These are phyloP conservation scores for Palloptera scutellata DNA, from an alignment of 2,888 invertebrate genomes.

Conservation along the genomic window DNA sequence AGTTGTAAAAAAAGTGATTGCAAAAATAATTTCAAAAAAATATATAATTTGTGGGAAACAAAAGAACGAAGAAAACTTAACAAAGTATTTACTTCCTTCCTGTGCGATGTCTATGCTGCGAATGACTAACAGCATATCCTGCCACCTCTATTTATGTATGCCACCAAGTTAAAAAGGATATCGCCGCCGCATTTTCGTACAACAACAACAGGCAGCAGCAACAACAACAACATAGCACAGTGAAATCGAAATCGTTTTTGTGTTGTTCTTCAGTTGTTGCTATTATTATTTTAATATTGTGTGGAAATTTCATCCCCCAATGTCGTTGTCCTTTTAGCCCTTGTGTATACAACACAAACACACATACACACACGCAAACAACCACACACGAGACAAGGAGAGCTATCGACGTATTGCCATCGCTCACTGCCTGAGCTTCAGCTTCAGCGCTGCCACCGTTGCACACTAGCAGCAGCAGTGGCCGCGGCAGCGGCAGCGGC, in stretches of 20 bases:
- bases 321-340: conserved; percentile 60
- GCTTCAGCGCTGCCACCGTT: conserved; percentile 27
- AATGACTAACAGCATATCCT: conserved; percentile 62
- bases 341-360: conserved; percentile 29
- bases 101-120: conserved; percentile 62
- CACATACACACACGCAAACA: conserved; percentile 17
- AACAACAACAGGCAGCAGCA: no score
- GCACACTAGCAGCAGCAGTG: not conserved
- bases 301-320: conserved; percentile 55
- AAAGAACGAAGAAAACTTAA: conserved; percentile 35
- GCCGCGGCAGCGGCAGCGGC: conserved; percentile 25
- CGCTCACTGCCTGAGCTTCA: no score
- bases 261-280: conserved; percentile 28
- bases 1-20: conserved; percentile 11
- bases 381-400: not conserved
- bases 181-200: conserved; percentile 27
- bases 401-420: conserved; percentile 22
- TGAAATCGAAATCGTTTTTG: conserved; percentile 55
- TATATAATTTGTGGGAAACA: conserved; percentile 14
- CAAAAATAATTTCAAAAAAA: conserved; percentile 28
- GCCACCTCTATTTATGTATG: conserved; percentile 61
- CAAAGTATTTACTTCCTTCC: conserved; percentile 45
- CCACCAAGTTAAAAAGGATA: conserved; percentile 29
- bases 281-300: conserved; percentile 30
- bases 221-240: conserved; percentile 39